Conservation (phyloP, 2,888 invertebrate species). For the Strigamia maritima region DNA sequence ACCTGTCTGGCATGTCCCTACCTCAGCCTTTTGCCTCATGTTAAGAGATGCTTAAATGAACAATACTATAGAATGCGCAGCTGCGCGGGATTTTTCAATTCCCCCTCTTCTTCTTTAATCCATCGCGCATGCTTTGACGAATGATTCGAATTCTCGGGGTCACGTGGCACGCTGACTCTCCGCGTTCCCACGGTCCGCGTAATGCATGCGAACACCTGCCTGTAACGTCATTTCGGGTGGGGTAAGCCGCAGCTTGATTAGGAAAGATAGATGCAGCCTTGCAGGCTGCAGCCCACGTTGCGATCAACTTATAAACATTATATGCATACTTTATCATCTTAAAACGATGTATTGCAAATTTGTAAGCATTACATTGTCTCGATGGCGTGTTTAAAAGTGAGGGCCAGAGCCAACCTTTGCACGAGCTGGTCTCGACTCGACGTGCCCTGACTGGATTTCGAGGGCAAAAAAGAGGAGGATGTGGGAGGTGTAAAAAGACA, state of each 20-base stretch:
- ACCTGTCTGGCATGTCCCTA: neutral
- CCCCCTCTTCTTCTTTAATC: neutral
- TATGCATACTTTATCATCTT: no score
- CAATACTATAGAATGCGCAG: neutral
- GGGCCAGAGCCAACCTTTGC: no score
- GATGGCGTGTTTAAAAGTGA: no score
- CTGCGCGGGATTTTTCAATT: conserved; percentile 1
- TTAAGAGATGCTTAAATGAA: neutral
- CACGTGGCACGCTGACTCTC: conserved; percentile 28
- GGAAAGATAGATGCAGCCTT: neutral
- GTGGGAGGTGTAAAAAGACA: no score
- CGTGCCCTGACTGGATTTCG: no score
- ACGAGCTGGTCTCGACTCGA: no score
- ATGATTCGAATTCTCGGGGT: conserved; percentile 36
- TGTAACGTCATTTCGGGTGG: conserved; percentile 29
- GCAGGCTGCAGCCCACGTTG: neutral
- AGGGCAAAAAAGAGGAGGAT: no score
- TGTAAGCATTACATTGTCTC: no score
- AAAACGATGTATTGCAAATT: no score
- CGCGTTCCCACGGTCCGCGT: conserved; percentile 34
- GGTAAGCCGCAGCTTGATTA: neutral
- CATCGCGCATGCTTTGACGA: conserved; percentile 24
- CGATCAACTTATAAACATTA: no score
- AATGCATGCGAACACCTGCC: conserved; percentile 38
- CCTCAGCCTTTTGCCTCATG: neutral